Evolutionary conservation across 2,113 vertebrate genomes (phyloP).

Genomic region (Hemibagrus wyckioides): DNA sequence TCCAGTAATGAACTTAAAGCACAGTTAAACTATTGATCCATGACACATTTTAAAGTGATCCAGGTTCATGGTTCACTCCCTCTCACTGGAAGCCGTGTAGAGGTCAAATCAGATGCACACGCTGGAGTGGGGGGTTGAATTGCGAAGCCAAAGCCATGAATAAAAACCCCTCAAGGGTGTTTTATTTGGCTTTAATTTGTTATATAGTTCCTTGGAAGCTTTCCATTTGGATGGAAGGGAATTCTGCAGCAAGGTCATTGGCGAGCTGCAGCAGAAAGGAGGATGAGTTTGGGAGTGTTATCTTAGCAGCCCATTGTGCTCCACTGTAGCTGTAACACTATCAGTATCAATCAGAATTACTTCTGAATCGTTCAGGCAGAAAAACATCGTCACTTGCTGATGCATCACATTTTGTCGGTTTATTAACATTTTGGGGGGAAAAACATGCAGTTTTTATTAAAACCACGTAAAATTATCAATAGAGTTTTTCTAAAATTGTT

Average conservation of each 20-base stretch:
- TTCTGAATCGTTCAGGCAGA: neutral
- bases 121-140: neutral
- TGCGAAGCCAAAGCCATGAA: neutral
- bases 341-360: neutral
- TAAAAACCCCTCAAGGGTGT: conserved; percentile 33
- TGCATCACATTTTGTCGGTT: neutral
- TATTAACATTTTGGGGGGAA: neutral
- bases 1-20: conserved; percentile 1
- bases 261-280: conserved; percentile 5
- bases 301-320: neutral
- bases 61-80: conserved; percentile 27
- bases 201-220: conserved; percentile 28
- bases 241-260: conserved; percentile 27
- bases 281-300: neutral
- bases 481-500: neutral
- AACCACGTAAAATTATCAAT: neutral
- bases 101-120: conserved; percentile 12
- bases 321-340: neutral
- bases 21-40: conserved; percentile 43
- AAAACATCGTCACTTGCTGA: neutral
- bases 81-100: conserved; percentile 16
- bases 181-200: conserved; percentile 30
- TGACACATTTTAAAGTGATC: conserved; percentile 29
- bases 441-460: neutral
- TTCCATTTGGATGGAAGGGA: conserved; percentile 18